These are phyloP conservation scores for Cnemophilus loriae DNA, from an alignment of 2,113 vertebrate genomes.

Conservation along the genomic window DNA sequence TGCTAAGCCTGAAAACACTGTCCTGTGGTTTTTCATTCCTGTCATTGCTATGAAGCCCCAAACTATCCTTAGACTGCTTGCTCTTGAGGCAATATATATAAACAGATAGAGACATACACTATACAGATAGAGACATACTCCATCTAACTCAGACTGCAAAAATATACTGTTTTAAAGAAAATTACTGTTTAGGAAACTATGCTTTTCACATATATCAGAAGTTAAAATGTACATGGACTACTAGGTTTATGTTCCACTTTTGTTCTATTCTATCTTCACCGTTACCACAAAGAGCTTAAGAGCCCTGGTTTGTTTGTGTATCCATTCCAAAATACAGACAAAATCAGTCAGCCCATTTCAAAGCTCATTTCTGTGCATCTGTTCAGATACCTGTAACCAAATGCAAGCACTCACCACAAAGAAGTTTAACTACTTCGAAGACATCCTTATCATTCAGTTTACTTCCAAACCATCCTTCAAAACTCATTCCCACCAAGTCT, in stretches of 20 bases:
- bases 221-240: not conserved
- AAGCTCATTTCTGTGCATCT: not conserved
- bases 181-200: not conserved
- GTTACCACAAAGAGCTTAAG: not conserved
- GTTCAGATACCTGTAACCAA: not conserved
- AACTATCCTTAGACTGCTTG: not conserved
- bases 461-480: not conserved
- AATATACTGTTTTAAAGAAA: not conserved
- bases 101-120: not conserved
- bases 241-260: not conserved
- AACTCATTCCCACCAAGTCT: not conserved
- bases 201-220: not conserved
- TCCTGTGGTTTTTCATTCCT: not conserved
- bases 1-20: not conserved
- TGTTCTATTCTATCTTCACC: not conserved
- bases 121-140: no score
- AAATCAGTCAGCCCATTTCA: not conserved
- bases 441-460: not conserved
- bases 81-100: not conserved
- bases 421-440: not conserved
- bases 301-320: not conserved
- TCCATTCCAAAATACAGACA: not conserved
- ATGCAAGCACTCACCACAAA: not conserved
- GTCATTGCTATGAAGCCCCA: not conserved
- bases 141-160: not conserved